phyloP scores from a whole-genome alignment of 2,888 invertebrate species.

The Oegoconia quadripuncta region DNA sequence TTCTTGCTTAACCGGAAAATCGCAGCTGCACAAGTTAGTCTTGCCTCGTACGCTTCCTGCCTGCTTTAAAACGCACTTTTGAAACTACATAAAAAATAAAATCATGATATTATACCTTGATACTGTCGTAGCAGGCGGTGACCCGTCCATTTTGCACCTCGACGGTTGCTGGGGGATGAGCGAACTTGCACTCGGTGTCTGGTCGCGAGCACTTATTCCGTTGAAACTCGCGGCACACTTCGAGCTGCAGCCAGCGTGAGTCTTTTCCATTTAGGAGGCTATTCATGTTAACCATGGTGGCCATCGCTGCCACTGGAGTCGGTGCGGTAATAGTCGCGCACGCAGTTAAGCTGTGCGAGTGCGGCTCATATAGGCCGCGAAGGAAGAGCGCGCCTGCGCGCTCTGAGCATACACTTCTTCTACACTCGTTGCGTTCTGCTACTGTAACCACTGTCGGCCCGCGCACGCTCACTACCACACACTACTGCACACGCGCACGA shows the following conservation, averaged over 20 bases:
- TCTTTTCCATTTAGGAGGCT: constrained; percentile 98
- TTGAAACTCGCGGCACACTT: constrained; percentile 99
- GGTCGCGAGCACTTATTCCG: constrained; percentile 99
- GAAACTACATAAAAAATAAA: not conserved
- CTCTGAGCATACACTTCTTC: constrained; percentile 61
- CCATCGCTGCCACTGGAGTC: constrained; percentile 74
- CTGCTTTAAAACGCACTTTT: not conserved
- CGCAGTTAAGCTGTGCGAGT: constrained; percentile 70
- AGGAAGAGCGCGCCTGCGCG: constrained; percentile 69
- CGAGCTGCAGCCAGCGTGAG: constrained; percentile 99
- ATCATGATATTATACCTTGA: constrained; percentile 89
- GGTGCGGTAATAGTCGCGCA: constrained; percentile 46
- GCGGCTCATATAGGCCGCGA: constrained; percentile 72
- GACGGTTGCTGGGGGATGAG: constrained; percentile 99
- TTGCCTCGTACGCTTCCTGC: constrained; percentile 12
- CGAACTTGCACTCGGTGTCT: constrained; percentile 99
- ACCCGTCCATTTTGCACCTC: constrained; percentile 99
- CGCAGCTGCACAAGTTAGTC: constrained; percentile 37
- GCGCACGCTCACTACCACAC: constrained; percentile 59
- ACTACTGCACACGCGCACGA: constrained; percentile 56
- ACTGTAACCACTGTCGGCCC: constrained; percentile 39
- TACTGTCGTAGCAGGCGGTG: constrained; percentile 99
- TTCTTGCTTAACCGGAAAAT: constrained; percentile 47
- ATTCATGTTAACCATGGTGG: constrained; percentile 98
- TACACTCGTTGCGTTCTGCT: constrained; percentile 38